Conservation (phyloP, 2,888 invertebrate species). For the Archaeoteleia sp. region DNA sequence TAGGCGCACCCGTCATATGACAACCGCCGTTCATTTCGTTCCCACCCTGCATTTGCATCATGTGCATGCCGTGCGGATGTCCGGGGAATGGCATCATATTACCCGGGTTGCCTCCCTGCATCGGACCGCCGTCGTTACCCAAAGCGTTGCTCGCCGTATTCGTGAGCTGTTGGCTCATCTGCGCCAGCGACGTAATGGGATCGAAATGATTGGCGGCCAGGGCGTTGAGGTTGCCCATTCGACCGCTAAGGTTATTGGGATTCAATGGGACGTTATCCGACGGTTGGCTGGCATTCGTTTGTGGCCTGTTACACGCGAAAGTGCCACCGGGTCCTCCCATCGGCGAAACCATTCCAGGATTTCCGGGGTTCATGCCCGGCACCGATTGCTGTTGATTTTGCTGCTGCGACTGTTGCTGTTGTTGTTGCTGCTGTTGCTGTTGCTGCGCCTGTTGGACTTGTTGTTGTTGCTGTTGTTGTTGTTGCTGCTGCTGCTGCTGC, state of each 20-base stretch:
- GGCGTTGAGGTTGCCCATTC: conserved; percentile 68
- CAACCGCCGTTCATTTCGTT: conserved; percentile 74
- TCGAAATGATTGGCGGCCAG: conserved; percentile 84
- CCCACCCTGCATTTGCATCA: conserved; percentile 71
- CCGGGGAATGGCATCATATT: conserved; percentile 78
- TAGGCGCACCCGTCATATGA: conserved; percentile 67
- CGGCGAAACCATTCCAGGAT: conserved; percentile 58
- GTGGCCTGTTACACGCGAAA: conserved; percentile 68
- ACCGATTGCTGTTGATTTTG: conserved; percentile 46
- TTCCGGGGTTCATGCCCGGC: conserved; percentile 63
- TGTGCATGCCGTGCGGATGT: conserved; percentile 74
- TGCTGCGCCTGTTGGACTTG: conserved; percentile 53
- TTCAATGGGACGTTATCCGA: conserved; percentile 81
- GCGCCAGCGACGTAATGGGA: conserved; percentile 94
- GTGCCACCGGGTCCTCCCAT: conserved; percentile 62
- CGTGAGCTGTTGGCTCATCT: conserved; percentile 95
- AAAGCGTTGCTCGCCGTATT: conserved; percentile 80
- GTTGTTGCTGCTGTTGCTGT: conserved; percentile 37
- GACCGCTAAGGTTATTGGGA: conserved; percentile 78
- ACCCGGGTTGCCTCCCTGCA: conserved; percentile 72
- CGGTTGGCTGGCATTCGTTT: conserved; percentile 69
- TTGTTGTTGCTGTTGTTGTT: conserved; percentile 55
- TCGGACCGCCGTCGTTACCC: conserved; percentile 76
- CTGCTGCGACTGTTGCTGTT: conserved; percentile 46
- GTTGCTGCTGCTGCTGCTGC: conserved; percentile 58